Conservation (phyloP, 1,140 invertebrate genomes). For the Drosophila triauraria region DNA sequence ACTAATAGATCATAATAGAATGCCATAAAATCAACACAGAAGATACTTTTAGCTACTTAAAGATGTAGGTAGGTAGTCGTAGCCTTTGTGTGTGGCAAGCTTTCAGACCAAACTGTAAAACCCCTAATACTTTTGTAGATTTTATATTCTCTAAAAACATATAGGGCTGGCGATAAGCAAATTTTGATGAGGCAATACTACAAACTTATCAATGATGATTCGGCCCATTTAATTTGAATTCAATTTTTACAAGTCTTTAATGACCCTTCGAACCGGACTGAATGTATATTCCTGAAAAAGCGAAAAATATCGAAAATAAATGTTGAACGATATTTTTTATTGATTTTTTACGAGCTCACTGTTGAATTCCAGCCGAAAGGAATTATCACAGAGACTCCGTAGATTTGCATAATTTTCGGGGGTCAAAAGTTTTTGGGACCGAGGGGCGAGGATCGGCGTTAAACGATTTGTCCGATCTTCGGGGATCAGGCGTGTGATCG, state of each 20-base stretch:
- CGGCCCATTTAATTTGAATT: constrained; percentile 68
- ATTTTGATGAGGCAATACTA: constrained; percentile 54
- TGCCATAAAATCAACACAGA: constrained; percentile 58
- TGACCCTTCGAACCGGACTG: constrained; percentile 42
- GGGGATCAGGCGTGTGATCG: constrained; percentile 60
- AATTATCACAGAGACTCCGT: constrained; percentile 40
- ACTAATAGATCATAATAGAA: constrained; percentile 80
- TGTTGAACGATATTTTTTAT: constrained; percentile 60
- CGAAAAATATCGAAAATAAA: constrained; percentile 34
- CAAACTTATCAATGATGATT: constrained; percentile 54
- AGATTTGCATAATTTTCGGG: constrained; percentile 64
- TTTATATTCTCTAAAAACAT: constrained; percentile 38
- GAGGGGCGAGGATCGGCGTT: constrained; percentile 37
- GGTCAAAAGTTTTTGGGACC: constrained; percentile 23
- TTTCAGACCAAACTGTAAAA: constrained; percentile 8
- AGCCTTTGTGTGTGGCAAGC: constrained; percentile 57
- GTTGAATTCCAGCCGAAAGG: constrained; percentile 56
- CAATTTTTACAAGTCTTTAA: constrained; percentile 73
- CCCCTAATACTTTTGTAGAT: constrained; percentile 20
- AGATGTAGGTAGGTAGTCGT: constrained; percentile 27
- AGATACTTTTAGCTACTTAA: constrained; percentile 59
- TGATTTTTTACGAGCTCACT: constrained; percentile 63
- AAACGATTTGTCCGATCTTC: constrained; percentile 69
- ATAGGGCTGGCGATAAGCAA: constrained; percentile 58
- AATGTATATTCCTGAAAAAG: constrained; percentile 11